A percentile compares a stretch with the other conserved stretches of the same genome.
phyloP scores from a whole-genome alignment of 2,797 vertebrate genomes.

The Clarias platycephalus region DNA sequence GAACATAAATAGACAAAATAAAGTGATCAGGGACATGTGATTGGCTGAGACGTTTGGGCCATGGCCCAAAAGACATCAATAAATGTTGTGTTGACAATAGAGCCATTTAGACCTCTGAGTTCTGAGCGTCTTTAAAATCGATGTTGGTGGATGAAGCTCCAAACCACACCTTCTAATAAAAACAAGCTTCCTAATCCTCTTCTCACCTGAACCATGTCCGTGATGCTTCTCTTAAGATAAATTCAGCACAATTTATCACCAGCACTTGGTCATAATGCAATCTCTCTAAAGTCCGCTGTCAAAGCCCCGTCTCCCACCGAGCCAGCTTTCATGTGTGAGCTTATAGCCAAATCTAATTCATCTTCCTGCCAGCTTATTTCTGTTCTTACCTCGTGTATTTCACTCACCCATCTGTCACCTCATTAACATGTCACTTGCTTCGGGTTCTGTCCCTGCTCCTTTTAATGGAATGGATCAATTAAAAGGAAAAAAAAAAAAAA shows the following conservation, averaged over 20 bases:
- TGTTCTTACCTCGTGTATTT: slow-evolving; percentile 16
- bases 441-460: not conserved
- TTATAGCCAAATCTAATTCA: slow-evolving; percentile 26
- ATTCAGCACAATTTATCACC: not conserved
- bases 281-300: not conserved
- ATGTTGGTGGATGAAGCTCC: not conserved
- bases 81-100: not conserved
- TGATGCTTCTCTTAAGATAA: not conserved
- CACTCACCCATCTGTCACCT: slow-evolving; percentile 18
- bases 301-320: not conserved
- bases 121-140: not conserved
- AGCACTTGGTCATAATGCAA: slow-evolving; percentile 19
- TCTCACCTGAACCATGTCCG: not conserved
- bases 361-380: slow-evolving; percentile 17
- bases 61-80: no score
- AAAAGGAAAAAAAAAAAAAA: not conserved
- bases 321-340: slow-evolving; percentile 11
- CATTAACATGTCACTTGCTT: slow-evolving; percentile 23
- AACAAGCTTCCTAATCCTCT: not conserved
- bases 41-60: no score
- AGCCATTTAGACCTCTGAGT: not conserved
- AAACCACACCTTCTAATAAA: not conserved
- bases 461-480: not conserved
- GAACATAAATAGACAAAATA: no score
- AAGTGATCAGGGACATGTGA: no score